Percentiles rank a stretch among this genome's conserved stretches.
phyloP scores from a whole-genome alignment of 1,140 invertebrate species.

The Leptinotarsa lineolata region DNA sequence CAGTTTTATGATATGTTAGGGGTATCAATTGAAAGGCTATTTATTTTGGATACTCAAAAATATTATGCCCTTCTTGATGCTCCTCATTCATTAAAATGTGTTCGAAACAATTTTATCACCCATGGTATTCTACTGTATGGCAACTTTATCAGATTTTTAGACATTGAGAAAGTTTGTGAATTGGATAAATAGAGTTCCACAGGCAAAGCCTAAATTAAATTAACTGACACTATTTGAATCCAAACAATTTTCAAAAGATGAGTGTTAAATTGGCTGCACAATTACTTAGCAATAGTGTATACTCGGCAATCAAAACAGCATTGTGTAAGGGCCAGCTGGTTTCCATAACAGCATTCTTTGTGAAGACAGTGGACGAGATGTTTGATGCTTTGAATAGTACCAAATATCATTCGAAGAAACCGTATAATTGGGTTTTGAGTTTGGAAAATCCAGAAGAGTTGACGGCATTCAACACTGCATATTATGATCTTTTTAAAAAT shows the following conservation, averaged over 20 bases:
- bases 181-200: slow-evolving; percentile 15
- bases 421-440: too few relatives aligned
- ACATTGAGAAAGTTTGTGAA: slow-evolving; percentile 5
- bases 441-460: too few relatives aligned
- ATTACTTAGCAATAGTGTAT: too few relatives aligned
- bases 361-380: too few relatives aligned
- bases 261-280: slow-evolving; percentile 2
- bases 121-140: slow-evolving; percentile 1
- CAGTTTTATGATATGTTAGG: slow-evolving; percentile 13
- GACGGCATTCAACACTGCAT: too few relatives aligned
- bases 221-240: background rate
- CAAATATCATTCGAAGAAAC: too few relatives aligned
- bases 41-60: slow-evolving; percentile 2
- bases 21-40: slow-evolving; percentile 6
- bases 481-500: too few relatives aligned
- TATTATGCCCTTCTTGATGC: slow-evolving; percentile 17
- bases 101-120: background rate
- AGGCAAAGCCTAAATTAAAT: background rate
- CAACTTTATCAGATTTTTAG: slow-evolving; percentile 8
- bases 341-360: too few relatives aligned
- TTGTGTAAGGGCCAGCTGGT: too few relatives aligned
- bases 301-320: too few relatives aligned
- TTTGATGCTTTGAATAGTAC: too few relatives aligned
- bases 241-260: background rate
- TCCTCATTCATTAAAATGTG: slow-evolving; percentile 16